Evolutionary conservation across 92 coral and sea anemone genomes (phyloP).

Genomic region (Nematostella vectensis): DNA sequence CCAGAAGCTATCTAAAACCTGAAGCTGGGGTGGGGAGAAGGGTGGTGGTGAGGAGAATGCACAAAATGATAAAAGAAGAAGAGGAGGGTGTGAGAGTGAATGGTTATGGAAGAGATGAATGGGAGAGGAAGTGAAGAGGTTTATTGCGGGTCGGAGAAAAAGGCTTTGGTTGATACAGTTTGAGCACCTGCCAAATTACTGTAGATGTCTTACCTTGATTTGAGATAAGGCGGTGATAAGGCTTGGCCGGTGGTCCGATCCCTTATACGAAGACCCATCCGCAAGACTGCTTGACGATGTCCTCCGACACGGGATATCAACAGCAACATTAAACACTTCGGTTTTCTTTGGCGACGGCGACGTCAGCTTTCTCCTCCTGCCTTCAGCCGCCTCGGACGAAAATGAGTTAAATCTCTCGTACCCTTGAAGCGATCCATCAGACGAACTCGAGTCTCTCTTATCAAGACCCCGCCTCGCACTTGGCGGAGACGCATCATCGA

Average conservation of each 20-base stretch:
- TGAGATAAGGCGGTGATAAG: slow-evolving; percentile 70
- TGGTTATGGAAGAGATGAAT: too few species aligned
- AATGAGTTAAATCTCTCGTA: slow-evolving; percentile 2
- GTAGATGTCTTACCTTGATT: slow-evolving; percentile 87
- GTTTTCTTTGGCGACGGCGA: slow-evolving; percentile 31
- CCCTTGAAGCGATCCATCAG: slow-evolving; percentile 48
- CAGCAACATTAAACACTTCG: slow-evolving; percentile 34
- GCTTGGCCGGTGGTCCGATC: slow-evolving; percentile 45
- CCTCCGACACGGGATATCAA: slow-evolving; percentile 30
- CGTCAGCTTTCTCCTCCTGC: slow-evolving; percentile 36
- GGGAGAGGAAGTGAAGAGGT: too few species aligned
- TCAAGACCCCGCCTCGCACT: slow-evolving; percentile 2
- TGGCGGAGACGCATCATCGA: slow-evolving; percentile 43
- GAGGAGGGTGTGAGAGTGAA: too few species aligned
- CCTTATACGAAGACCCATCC: background rate
- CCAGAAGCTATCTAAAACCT: too few species aligned
- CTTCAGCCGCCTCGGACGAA: slow-evolving; percentile 34
- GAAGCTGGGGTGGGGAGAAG: too few species aligned
- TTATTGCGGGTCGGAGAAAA: too few species aligned
- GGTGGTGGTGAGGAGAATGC: too few species aligned
- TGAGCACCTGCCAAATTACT: too few species aligned
- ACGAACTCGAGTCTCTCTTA: slow-evolving; percentile 31
- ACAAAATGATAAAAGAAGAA: too few species aligned
- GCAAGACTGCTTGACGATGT: slow-evolving; percentile 1
- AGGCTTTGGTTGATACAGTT: too few species aligned